phyloP scores from a whole-genome alignment of 2,888 invertebrate genomes.

The Phanerotoma sp. region DNA sequence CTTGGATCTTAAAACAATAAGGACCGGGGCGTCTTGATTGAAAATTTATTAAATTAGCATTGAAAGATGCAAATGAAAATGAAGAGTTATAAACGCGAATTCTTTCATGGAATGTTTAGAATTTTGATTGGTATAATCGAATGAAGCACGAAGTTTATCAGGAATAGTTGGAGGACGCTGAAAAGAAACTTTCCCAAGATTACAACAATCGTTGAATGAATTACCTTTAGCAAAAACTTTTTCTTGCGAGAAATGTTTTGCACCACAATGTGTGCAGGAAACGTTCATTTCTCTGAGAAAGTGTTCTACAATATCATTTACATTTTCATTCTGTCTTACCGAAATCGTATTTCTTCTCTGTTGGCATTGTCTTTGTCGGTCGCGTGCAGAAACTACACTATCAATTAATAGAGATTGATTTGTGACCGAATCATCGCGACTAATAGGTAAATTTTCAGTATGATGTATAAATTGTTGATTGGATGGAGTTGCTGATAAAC shows the following conservation, averaged over 20 bases:
- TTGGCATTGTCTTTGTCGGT: not conserved
- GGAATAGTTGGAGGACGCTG: conserved; percentile 21
- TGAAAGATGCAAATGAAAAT: conserved; percentile 30
- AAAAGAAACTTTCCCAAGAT: conserved; percentile 21
- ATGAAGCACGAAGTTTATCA: conserved; percentile 20
- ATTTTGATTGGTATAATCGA: conserved; percentile 18
- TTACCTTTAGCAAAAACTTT: conserved; percentile 22
- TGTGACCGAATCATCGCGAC: no score
- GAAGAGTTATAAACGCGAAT: conserved; percentile 24
- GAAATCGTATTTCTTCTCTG: not conserved
- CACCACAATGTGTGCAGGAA: conserved; percentile 17
- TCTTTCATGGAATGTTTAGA: conserved; percentile 21
- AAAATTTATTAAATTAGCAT: conserved; percentile 29
- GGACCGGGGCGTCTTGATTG: conserved; percentile 21
- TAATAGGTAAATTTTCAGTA: no score
- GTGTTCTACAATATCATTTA: conserved; percentile 7
- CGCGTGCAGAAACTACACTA: no score
- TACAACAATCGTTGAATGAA: conserved; percentile 30
- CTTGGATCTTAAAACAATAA: conserved; percentile 26
- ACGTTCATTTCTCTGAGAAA: conserved; percentile 17
- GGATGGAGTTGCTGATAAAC: no score
- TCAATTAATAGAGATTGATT: no score
- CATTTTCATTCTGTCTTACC: not conserved
- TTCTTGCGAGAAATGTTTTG: conserved; percentile 22
- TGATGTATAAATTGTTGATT: no score